phyloP scores from a whole-genome alignment of 2,113 vertebrate genomes.

The Orthonyx spaldingii region DNA sequence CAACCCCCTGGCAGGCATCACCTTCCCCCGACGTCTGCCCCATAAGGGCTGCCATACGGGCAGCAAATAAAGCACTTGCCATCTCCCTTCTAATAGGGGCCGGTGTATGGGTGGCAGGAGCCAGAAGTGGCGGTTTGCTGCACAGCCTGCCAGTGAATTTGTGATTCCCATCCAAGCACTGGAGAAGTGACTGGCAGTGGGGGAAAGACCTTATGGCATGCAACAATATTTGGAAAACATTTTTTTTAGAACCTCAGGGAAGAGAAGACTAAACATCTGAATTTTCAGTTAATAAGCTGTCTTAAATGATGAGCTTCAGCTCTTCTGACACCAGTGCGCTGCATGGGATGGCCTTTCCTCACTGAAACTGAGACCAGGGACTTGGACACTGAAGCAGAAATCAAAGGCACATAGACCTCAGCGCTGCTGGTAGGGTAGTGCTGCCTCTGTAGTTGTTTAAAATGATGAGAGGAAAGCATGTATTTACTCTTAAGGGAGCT shows the following conservation, averaged over 20 bases:
- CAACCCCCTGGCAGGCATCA: neutral
- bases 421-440: neutral
- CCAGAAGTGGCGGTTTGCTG: neutral
- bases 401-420: neutral
- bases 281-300: neutral
- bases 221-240: conserved; percentile 66
- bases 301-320: neutral
- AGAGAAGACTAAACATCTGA: conserved; percentile 16
- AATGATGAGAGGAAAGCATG: neutral
- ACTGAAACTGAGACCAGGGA: neutral
- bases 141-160: conserved; percentile 32
- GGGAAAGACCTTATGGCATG: conserved; percentile 61
- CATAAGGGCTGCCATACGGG: conserved; percentile 49
- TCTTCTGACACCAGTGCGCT: neutral
- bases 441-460: neutral
- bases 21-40: neutral
- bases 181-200: conserved; percentile 15
- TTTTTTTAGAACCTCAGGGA: neutral
- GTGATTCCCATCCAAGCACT: conserved; percentile 42
- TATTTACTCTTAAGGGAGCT: neutral
- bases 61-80: conserved; percentile 9
- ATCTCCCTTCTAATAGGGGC: neutral
- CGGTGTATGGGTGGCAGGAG: conserved; percentile 12
- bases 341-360: neutral
- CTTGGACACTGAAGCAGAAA: neutral